These are phyloP conservation scores for Entomobrya proxima DNA, from an alignment of 2,888 invertebrate genomes.

Conservation along the genomic window DNA sequence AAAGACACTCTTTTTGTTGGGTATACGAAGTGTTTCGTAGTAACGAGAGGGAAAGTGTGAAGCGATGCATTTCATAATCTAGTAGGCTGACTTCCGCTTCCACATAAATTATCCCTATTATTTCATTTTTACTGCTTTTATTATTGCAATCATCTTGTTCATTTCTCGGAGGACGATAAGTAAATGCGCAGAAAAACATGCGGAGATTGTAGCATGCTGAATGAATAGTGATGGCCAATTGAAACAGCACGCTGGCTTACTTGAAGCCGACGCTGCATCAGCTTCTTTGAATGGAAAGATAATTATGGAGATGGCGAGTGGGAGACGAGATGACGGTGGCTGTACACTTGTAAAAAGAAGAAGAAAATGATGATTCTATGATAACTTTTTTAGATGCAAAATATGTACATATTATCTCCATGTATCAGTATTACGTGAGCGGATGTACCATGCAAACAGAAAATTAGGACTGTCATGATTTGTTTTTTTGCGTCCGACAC, in stretches of 20 bases:
- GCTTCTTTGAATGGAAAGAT: conserved; percentile 26
- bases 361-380: not conserved
- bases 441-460: not conserved
- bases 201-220: not conserved
- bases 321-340: conserved; percentile 16
- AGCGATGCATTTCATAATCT: too few species aligned
- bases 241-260: too few species aligned
- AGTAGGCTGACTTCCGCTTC: not conserved
- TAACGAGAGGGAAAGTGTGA: too few species aligned
- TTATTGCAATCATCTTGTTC: conserved; percentile 34
- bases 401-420: not conserved
- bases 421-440: not conserved
- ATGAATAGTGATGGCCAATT: too few species aligned
- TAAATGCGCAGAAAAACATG: not conserved
- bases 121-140: not conserved
- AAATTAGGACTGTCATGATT: not conserved
- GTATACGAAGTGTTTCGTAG: too few species aligned
- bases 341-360: not conserved
- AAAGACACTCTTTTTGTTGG: too few species aligned
- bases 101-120: not conserved
- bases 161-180: not conserved
- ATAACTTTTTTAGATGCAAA: not conserved
- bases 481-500: conserved; percentile 18
- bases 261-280: too few species aligned
- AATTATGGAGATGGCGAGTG: conserved; percentile 14